These are phyloP conservation scores for Timema cristinae DNA, from an alignment of 2,888 invertebrate genomes.

Conservation along the genomic window DNA sequence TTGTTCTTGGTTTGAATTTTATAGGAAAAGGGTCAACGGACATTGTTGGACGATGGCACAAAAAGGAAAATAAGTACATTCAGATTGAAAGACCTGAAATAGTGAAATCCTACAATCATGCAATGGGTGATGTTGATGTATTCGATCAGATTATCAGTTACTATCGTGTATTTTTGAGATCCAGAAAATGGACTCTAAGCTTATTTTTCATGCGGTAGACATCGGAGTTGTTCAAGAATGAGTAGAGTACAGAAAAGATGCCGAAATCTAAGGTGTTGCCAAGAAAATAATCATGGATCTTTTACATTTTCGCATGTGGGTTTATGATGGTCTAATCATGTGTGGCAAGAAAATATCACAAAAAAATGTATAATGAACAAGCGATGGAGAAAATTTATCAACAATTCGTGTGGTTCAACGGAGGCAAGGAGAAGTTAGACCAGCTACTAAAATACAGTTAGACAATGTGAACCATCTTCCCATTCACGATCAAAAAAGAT, in stretches of 20 bases:
- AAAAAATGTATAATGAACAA: neutral
- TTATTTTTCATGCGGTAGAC: conserved; percentile 32
- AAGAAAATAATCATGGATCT: neutral
- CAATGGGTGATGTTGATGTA: conserved; percentile 12
- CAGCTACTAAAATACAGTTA: too few species aligned
- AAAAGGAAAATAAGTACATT: conserved; percentile 31
- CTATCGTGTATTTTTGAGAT: conserved; percentile 30
- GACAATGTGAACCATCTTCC: neutral
- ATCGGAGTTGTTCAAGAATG: conserved; percentile 31
- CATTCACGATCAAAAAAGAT: neutral
- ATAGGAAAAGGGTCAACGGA: neutral
- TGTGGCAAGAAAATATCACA: neutral
- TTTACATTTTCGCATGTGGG: neutral
- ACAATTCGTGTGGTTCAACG: neutral
- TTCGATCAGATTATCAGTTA: conserved; percentile 19
- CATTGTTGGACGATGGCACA: conserved; percentile 26
- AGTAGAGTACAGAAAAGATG: conserved; percentile 31
- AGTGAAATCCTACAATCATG: conserved; percentile 35
- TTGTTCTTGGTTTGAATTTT: conserved; percentile 2
- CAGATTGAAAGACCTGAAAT: conserved; percentile 34
- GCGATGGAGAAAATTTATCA: too few species aligned
- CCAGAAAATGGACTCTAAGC: conserved; percentile 31
- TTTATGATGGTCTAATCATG: neutral
- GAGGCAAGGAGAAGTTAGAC: neutral
- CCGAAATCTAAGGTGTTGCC: neutral